Evolutionary conservation across 1,140 invertebrate genomes (phyloP).

Genomic region (Drosophila burlai): DNA sequence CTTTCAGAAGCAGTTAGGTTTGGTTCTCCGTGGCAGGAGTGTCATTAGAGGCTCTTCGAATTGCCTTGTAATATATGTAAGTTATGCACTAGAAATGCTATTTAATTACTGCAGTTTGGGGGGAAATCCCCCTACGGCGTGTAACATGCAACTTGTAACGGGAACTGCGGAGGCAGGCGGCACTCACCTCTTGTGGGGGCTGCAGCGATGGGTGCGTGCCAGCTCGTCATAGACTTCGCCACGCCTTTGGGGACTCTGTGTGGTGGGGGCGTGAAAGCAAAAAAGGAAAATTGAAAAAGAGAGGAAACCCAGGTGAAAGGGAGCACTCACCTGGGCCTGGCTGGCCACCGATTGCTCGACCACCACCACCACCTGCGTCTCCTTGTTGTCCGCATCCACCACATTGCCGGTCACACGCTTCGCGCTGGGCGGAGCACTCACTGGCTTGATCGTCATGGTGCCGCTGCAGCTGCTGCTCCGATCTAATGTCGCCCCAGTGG

Average conservation of each 20-base stretch:
- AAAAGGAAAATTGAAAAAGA: constrained; percentile 9
- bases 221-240: constrained; percentile 80
- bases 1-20: neutral
- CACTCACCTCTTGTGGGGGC: constrained; percentile 79
- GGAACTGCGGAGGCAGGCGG: neutral
- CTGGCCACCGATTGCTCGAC: constrained; percentile 74
- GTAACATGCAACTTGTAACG: constrained; percentile 27
- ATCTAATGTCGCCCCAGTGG: constrained; percentile 6
- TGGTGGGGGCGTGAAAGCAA: neutral
- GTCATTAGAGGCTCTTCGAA: neutral
- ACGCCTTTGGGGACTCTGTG: constrained; percentile 82
- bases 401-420: constrained; percentile 63
- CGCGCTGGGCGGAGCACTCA: constrained; percentile 71
- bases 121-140: neutral
- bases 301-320: neutral
- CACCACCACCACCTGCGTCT: constrained; percentile 65
- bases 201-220: constrained; percentile 77
- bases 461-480: constrained; percentile 13
- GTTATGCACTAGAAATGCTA: neutral
- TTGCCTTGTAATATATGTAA: neutral
- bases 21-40: neutral
- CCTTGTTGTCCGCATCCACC: constrained; percentile 66
- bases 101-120: neutral
- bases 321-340: constrained; percentile 60
- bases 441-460: constrained; percentile 78